phyloP scores from a whole-genome alignment of 2,113 vertebrate species.

The Alethe diademata region DNA sequence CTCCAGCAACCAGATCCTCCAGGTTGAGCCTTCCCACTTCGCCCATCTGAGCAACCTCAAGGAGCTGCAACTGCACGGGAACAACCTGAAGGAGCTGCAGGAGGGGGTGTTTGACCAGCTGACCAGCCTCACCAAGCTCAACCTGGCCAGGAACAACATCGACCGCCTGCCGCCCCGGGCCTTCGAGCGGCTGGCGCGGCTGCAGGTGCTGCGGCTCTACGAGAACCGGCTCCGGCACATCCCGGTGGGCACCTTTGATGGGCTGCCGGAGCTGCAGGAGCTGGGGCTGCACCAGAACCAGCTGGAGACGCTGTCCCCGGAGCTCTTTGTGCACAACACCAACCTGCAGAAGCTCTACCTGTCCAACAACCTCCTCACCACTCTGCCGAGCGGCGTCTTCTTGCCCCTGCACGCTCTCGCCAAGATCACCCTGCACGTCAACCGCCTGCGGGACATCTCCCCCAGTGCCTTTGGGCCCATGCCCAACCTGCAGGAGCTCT shows the following conservation, averaged over 20 bases:
- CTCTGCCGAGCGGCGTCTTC: slow-evolving; percentile 82
- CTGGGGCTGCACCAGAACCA: slow-evolving; percentile 87
- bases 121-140: slow-evolving; percentile 75
- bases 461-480: slow-evolving; percentile 81
- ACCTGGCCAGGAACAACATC: slow-evolving; percentile 83
- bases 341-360: slow-evolving; percentile 86
- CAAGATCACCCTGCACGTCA: slow-evolving; percentile 85
- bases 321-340: slow-evolving; percentile 79
- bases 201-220: slow-evolving; percentile 81
- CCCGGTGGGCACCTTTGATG: slow-evolving; percentile 72
- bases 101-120: slow-evolving; percentile 81
- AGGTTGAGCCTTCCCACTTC: slow-evolving; percentile 71
- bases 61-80: slow-evolving; percentile 75
- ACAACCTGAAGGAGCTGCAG: slow-evolving; percentile 69
- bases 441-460: slow-evolving; percentile 78
- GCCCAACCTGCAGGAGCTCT: slow-evolving; percentile 79
- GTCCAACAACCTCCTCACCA: slow-evolving; percentile 82
- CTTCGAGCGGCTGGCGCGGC: slow-evolving; percentile 77
- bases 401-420: slow-evolving; percentile 76
- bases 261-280: slow-evolving; percentile 75
- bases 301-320: slow-evolving; percentile 72
- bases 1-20: slow-evolving; percentile 76
- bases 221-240: slow-evolving; percentile 83
- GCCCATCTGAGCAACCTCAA: slow-evolving; percentile 70
- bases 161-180: slow-evolving; percentile 64